Percentiles rank a stretch among this genome's conserved stretches.
Evolutionary conservation across 1,140 invertebrate species (phyloP).

Genomic region (Dendroctonus ponderosae): DNA sequence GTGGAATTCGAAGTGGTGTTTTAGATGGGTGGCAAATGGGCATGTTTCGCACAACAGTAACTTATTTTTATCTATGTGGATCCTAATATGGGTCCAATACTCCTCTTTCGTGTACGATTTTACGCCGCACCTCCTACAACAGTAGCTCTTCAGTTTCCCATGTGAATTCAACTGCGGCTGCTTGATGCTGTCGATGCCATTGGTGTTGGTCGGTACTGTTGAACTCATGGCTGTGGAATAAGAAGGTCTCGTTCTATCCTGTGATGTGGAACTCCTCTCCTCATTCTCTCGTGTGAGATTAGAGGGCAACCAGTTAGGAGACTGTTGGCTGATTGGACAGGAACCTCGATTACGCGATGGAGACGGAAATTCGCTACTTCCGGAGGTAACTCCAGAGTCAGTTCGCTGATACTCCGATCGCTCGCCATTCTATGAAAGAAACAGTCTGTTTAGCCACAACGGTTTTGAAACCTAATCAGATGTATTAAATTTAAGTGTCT

Average conservation of each 20-base stretch:
- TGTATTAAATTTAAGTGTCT: slow-evolving; percentile 1
- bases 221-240: too few relatives aligned
- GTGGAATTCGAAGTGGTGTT: slow-evolving; percentile 98
- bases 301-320: too few relatives aligned
- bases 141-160: slow-evolving; percentile 82
- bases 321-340: too few relatives aligned
- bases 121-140: slow-evolving; percentile 90
- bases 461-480: too few relatives aligned
- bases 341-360: slow-evolving; percentile 45
- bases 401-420: slow-evolving; percentile 45
- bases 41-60: slow-evolving; percentile 88
- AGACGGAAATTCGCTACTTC: slow-evolving; percentile 45
- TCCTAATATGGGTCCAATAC: slow-evolving; percentile 89
- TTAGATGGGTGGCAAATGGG: slow-evolving; percentile 97
- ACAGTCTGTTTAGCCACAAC: slow-evolving; percentile 10
- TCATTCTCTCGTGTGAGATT: too few relatives aligned
- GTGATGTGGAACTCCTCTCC: too few relatives aligned
- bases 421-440: slow-evolving; percentile 50
- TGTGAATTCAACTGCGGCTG: slow-evolving; percentile 76
- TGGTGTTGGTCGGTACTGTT: too few relatives aligned
- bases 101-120: slow-evolving; percentile 83
- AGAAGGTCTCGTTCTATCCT: too few relatives aligned
- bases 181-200: slow-evolving; percentile 65
- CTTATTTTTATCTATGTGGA: slow-evolving; percentile 92
- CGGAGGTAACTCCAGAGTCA: slow-evolving; percentile 48